Base-by-base conservation (phyloP, 2,113 vertebrate species). In the Lagopus muta region DNA sequence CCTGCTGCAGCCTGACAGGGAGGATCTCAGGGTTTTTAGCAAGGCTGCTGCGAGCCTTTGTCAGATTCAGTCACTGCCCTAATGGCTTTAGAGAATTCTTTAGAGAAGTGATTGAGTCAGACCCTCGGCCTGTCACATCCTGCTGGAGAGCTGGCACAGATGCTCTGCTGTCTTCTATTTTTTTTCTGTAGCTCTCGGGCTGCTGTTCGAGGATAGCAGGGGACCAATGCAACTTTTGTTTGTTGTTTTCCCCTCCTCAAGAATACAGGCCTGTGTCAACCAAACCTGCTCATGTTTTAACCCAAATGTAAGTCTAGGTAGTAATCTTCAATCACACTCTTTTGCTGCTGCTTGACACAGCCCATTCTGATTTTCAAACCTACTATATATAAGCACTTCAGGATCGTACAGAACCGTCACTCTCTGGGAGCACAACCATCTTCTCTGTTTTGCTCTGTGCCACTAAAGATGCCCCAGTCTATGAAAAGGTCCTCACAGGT, bases 21-120 rank as follows among this genome's bases (percentile, higher is more conserved):
- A 91, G n/a, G 64, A 36, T 88, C 79, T 62, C 30, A 66, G 64
- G 69, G 25, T 22, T 91, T 92, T 82, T 88, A 88, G 50, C 69
- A 83, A 71, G 38, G 69, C 72, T 71, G 80, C 10, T 43, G 40
- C 67, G 40, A 57, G 83, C 5, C 3, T 83, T 82, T 67, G 13
- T 54, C 50, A 61, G 65, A 75, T 22, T 75, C 79, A 3, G 45
- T 25, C 65, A 80, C 75, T 90, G 67, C 54, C 50, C 14, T 25
- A 64, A 18, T 8, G 48, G 61, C 93, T 82, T 72, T 61, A 54
- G 65, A 43, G 45, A 89, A 92, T 57, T 78, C 40, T 65, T 84
- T 79, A 4, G 7, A n/a, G 30, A 66, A 30, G 57, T 17, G 36
- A 27, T 90, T 42, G 24, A 86, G 30, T 50, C 45, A 66, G 73